Base-by-base conservation (phyloP, 1,140 invertebrate species). In the Aphis gossypii region DNA sequence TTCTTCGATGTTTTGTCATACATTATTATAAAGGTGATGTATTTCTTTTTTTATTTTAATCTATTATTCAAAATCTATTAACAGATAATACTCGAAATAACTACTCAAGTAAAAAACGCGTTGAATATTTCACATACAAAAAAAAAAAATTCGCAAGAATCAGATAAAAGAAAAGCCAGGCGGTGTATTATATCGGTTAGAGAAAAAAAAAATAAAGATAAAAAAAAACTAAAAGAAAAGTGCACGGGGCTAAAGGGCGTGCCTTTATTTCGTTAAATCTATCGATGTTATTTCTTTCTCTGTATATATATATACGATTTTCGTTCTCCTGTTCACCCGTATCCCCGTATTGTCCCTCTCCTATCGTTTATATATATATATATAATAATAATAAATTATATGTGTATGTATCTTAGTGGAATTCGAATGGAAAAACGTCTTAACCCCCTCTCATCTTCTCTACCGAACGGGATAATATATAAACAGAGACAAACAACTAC, bases 241-340 rank as follows among this genome's bases (percentile, higher is more conserved):
- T 86, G 84, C 44, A 30, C 11, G 3, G 30, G 30, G 44, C 84
- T 86, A 86, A 86, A 86, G 84, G 84, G 44, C 84, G 41, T 46
- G 30, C 60, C 84, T 86, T 86, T 86, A 86, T 46, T 86, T 86
- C 84, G 41, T 86, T 86, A 86, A 86, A 86, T 86, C 84, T 86
- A 86, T 86, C 84, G 84, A 46, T 86, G 41, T 86, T 86, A 48
- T 86, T 86, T 86, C 30, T 20, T 46, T 86, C 30, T 30, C 23
- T 6, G 4, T 68, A 18, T 60, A 60, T 68, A 60, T 11, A n/a
- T 35, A n/a, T 18, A n/a, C 30, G 60, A 14, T 76, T n/a, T 68
- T 30, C 30, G 9, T 68, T 68, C 60, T 76, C n/a, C 30, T 76
- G 30, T n/a, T 76, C 60, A n/a, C n/a, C 60, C 60, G 14, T n/a